These are phyloP conservation scores for Heliconius congener DNA, from an alignment of 1,140 invertebrate species.

Conservation along the genomic window DNA sequence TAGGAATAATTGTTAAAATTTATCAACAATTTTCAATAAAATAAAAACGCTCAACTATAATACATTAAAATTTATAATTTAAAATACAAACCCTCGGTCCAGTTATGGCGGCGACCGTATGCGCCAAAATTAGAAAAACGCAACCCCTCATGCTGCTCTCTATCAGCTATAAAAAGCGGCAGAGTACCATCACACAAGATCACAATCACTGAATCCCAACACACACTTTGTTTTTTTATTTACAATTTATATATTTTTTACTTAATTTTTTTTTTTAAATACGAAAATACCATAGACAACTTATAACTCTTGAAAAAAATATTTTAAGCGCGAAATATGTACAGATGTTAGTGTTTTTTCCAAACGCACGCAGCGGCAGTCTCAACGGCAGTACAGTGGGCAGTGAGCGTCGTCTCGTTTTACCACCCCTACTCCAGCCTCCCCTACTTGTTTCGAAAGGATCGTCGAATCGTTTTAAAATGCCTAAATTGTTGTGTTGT, in stretches of 20 bases:
- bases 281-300: slow-evolving; percentile 46
- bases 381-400: slow-evolving; percentile 57
- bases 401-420: slow-evolving; percentile 64
- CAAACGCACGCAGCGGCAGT: slow-evolving; percentile 56
- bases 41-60: not conserved
- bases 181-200: slow-evolving; percentile 74
- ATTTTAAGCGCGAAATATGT: slow-evolving; percentile 41
- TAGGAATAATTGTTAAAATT: no score
- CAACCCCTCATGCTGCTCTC: slow-evolving; percentile 75
- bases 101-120: slow-evolving; percentile 70
- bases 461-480: slow-evolving; percentile 55
- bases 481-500: slow-evolving; percentile 40
- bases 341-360: slow-evolving; percentile 43
- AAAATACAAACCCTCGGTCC: slow-evolving; percentile 65
- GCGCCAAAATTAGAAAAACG: slow-evolving; percentile 72
- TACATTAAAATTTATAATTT: no score
- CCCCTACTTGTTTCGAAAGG: slow-evolving; percentile 78
- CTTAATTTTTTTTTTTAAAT: no score
- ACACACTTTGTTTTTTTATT: slow-evolving; percentile 22
- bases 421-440: slow-evolving; percentile 73
- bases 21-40: no score
- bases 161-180: slow-evolving; percentile 59
- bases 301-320: slow-evolving; percentile 22
- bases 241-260: no score
- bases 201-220: slow-evolving; percentile 48